Evolutionary conservation across 2,113 vertebrate genomes (phyloP).

Genomic region (Tupaia tana): DNA sequence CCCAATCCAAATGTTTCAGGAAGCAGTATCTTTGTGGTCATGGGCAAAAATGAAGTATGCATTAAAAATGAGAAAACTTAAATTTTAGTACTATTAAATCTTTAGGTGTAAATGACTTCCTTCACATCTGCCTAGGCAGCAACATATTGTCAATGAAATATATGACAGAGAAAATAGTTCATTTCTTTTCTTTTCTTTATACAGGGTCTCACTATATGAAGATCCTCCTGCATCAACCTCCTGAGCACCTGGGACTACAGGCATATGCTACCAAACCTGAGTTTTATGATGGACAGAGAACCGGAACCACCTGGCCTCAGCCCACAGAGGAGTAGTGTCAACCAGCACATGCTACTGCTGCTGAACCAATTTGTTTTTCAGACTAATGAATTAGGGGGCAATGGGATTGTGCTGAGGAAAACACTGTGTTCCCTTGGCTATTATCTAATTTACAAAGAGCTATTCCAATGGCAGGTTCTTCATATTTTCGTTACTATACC

Average conservation of each 20-base stretch:
- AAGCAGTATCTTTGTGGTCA: not conserved
- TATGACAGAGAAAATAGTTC: conserved; percentile 6
- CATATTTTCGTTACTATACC: not conserved
- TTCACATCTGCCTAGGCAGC: not conserved
- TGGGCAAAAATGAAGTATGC: not conserved
- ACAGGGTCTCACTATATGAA: too few species aligned
- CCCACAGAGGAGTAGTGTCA: too few species aligned
- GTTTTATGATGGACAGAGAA: too few species aligned
- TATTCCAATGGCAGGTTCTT: not conserved
- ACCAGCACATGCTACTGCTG: too few species aligned
- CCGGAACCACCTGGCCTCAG: too few species aligned
- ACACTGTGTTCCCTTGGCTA: not conserved
- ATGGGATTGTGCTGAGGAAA: not conserved
- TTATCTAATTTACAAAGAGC: conserved; percentile 7
- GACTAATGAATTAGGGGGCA: not conserved
- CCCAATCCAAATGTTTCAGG: not conserved
- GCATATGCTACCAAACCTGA: too few species aligned
- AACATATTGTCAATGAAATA: conserved; percentile 3
- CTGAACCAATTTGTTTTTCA: not conserved
- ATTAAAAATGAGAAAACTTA: conserved; percentile 12
- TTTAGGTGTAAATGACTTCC: not conserved
- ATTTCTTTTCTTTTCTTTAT: not conserved
- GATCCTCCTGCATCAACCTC: too few species aligned
- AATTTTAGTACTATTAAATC: not conserved
- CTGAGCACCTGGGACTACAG: too few species aligned